Base-by-base conservation (phyloP, 2,797 vertebrate genomes). In the Alosa sapidissima region DNA sequence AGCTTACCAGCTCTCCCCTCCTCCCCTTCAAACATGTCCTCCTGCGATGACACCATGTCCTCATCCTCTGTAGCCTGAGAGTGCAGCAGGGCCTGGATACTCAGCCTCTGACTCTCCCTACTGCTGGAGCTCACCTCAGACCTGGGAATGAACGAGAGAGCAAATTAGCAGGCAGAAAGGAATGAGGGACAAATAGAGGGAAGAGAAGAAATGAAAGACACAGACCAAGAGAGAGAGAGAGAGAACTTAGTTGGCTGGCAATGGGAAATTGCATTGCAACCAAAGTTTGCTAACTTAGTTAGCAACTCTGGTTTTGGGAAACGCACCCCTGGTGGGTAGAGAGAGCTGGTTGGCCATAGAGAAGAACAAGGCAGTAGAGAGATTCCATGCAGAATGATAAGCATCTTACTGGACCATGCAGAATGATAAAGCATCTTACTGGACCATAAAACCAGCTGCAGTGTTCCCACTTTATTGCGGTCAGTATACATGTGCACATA, bases 1-100 rank as follows among this genome's bases (percentile, higher is more conserved):
- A 21, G 78, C 55, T 1, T 62, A 96, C 95, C 93, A 58, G 91
- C 91, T 84, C 91, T 94, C 82, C 93, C 95, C 33, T 93, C 94
- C 82, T 93, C 95, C 24, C 93, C 91, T 0, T 97, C 96, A 89
- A 99, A 99, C 92, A 98, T 89, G 87, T 99, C 98, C 84, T 98
- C 96, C 90, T 99, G 98, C 21, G 95, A 97, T 78, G 97, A 98
- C 82, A 95, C 89, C 65, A 97, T 83, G 87, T 96, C 94, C 0
- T 88, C 91, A 65, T 93, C 91, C 81, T 78, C 91, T 0, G 88
- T 83, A 81, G 86, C 92, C 86, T 93, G 91, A 3, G 95, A 95
- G 89, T 94, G 94, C 81, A 91, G 87, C 83, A 93, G 89, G 51
- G 89, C 92, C 88, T 93, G 95, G 88, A 94, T 88, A 82, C 88